These are phyloP conservation scores for Benthosema pterotum DNA, from an alignment of 2,797 vertebrate species.

Conservation along the genomic window DNA sequence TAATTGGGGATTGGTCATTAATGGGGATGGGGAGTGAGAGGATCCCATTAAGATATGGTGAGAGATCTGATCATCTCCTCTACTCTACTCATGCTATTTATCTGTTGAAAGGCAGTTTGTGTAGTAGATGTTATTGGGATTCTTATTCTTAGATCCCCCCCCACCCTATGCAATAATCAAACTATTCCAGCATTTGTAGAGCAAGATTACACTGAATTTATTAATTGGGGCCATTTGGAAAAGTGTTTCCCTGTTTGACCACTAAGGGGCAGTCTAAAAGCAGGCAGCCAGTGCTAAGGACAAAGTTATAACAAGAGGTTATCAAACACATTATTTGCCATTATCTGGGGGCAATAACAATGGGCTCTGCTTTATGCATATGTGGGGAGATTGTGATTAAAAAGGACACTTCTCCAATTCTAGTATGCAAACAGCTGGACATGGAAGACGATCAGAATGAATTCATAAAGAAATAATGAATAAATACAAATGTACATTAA, in stretches of 20 bases:
- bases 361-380: slow-evolving; percentile 33
- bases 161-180: slow-evolving; percentile 48
- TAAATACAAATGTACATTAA: slow-evolving; percentile 57
- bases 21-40: slow-evolving; percentile 76
- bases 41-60: slow-evolving; percentile 83
- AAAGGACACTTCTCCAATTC: slow-evolving; percentile 49
- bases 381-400: slow-evolving; percentile 39
- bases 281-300: slow-evolving; percentile 50
- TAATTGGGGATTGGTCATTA: slow-evolving; percentile 82
- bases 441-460: slow-evolving; percentile 27
- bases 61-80: slow-evolving; percentile 76
- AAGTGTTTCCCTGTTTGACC: slow-evolving; percentile 51
- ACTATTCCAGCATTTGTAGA: slow-evolving; percentile 42
- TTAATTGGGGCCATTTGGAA: slow-evolving; percentile 16
- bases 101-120: slow-evolving; percentile 49
- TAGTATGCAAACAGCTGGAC: slow-evolving; percentile 58
- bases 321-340: slow-evolving; percentile 62
- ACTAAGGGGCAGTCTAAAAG: slow-evolving; percentile 81
- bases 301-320: slow-evolving; percentile 52
- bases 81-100: slow-evolving; percentile 68
- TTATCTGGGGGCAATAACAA: slow-evolving; percentile 60
- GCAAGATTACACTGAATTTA: slow-evolving; percentile 34
- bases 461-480: slow-evolving; percentile 42
- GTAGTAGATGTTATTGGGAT: slow-evolving; percentile 61
- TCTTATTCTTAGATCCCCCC: slow-evolving; percentile 50